phyloP scores from a whole-genome alignment of 2,888 invertebrate species.

The Caenorhabditis sp. region DNA sequence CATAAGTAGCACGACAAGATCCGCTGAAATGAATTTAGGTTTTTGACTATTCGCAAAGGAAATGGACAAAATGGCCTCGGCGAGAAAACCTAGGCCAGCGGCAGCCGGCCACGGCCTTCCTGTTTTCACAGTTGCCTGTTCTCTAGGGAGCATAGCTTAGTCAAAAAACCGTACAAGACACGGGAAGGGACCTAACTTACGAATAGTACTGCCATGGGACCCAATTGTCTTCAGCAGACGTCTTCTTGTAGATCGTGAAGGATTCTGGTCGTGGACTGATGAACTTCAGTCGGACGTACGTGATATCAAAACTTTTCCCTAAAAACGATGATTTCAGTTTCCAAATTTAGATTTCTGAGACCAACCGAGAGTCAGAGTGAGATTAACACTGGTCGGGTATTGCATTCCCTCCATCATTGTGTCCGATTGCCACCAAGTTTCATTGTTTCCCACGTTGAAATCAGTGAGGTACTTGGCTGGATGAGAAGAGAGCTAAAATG shows the following conservation, averaged over 20 bases:
- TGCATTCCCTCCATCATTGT: slow-evolving; percentile 95
- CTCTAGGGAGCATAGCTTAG: no score
- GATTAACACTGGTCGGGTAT: slow-evolving; percentile 91
- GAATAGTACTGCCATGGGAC: slow-evolving; percentile 83
- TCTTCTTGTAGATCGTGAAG: slow-evolving; percentile 93
- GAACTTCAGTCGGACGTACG: slow-evolving; percentile 93
- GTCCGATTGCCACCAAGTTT: slow-evolving; percentile 98
- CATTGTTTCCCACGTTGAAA: slow-evolving; percentile 90
- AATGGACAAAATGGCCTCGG: no score
- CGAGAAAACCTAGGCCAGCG: no score
- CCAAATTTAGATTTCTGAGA: background rate
- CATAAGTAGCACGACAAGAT: slow-evolving; percentile 92
- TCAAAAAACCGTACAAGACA: no score
- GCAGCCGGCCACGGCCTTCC: no score
- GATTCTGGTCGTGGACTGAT: slow-evolving; percentile 96
- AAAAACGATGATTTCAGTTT: slow-evolving; percentile 60
- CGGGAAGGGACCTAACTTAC: no score
- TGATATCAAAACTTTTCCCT: slow-evolving; percentile 97
- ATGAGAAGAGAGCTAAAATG: slow-evolving; percentile 66
- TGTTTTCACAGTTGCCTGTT: no score
- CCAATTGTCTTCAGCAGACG: slow-evolving; percentile 84
- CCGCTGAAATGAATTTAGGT: slow-evolving; percentile 81
- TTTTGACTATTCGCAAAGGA: no score
- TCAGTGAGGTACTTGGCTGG: slow-evolving; percentile 86
- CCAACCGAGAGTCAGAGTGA: slow-evolving; percentile 89